Evolutionary conservation across 2,888 invertebrate species (phyloP).

Genomic region (Aphrophora alni): DNA sequence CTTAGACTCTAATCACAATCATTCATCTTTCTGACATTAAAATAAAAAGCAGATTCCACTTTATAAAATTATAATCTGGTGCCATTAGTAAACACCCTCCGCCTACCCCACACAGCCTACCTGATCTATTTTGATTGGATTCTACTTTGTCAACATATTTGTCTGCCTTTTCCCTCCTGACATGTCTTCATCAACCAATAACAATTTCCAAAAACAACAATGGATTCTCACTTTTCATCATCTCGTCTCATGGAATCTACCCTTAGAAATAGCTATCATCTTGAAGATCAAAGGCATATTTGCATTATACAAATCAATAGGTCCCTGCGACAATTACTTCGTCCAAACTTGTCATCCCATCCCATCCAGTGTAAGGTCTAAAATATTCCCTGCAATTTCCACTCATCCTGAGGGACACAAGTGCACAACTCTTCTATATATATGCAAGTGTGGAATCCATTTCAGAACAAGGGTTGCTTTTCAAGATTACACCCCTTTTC

Average conservation of each 20-base stretch:
- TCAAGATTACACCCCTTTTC: neutral
- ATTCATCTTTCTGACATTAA: too few species aligned
- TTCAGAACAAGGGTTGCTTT: neutral
- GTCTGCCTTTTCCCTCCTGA: neutral
- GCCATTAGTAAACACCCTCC: too few species aligned
- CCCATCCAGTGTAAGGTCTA: neutral
- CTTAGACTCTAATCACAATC: too few species aligned
- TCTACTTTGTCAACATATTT: neutral
- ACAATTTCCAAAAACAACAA: neutral
- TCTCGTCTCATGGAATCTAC: too few species aligned
- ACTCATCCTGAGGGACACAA: neutral
- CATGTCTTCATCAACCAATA: neutral
- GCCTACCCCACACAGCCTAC: neutral
- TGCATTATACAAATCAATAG: neutral
- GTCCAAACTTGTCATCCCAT: too few species aligned
- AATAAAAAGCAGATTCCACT: too few species aligned
- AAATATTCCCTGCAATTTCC: neutral
- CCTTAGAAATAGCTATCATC: neutral
- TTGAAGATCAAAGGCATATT: neutral
- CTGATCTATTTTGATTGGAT: neutral
- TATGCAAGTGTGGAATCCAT: conserved; percentile 6
- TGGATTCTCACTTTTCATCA: neutral
- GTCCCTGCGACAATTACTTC: neutral
- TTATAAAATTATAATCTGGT: neutral
- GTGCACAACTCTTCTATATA: neutral